Evolutionary conservation across 1,140 invertebrate genomes (phyloP).

Genomic region (Ips typographus): DNA sequence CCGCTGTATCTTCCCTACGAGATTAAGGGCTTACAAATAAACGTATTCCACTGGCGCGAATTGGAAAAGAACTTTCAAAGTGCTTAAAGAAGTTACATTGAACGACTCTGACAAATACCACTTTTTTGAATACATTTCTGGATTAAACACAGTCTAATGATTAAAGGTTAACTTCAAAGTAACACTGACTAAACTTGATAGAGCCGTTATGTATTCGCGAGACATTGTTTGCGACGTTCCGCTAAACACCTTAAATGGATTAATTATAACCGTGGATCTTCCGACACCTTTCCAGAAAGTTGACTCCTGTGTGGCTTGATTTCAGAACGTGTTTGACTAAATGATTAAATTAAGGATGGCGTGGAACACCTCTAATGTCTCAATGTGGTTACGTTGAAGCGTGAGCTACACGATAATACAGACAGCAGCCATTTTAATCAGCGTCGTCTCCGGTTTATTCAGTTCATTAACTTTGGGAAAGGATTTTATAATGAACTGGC

Average conservation of each 20-base stretch:
- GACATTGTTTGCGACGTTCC: slow-evolving; percentile 34
- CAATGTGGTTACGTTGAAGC: slow-evolving; percentile 11
- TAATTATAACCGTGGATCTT: slow-evolving; percentile 33
- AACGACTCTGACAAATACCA: not conserved
- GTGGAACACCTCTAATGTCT: slow-evolving; percentile 25
- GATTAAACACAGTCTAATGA: not conserved
- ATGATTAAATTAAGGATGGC: slow-evolving; percentile 26
- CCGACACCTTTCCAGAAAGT: slow-evolving; percentile 27
- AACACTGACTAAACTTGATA: slow-evolving; percentile 19
- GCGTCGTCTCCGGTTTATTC: too few relatives aligned
- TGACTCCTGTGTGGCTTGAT: slow-evolving; percentile 31
- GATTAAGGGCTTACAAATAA: slow-evolving; percentile 35
- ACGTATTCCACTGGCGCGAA: slow-evolving; percentile 26
- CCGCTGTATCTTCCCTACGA: slow-evolving; percentile 39
- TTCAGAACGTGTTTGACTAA: slow-evolving; percentile 31
- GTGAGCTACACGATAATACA: slow-evolving; percentile 16
- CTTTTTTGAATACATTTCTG: too few relatives aligned
- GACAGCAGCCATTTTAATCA: not conserved
- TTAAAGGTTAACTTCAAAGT: not conserved
- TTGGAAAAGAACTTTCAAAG: slow-evolving; percentile 19
- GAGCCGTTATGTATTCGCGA: slow-evolving; percentile 1
- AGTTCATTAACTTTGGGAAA: too few relatives aligned
- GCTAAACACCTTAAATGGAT: slow-evolving; percentile 34
- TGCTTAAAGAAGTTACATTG: slow-evolving; percentile 9
- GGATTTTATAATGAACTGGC: too few relatives aligned